phyloP scores from a whole-genome alignment of 2,797 vertebrate genomes.

The Enteromius afrohamiltoni region DNA sequence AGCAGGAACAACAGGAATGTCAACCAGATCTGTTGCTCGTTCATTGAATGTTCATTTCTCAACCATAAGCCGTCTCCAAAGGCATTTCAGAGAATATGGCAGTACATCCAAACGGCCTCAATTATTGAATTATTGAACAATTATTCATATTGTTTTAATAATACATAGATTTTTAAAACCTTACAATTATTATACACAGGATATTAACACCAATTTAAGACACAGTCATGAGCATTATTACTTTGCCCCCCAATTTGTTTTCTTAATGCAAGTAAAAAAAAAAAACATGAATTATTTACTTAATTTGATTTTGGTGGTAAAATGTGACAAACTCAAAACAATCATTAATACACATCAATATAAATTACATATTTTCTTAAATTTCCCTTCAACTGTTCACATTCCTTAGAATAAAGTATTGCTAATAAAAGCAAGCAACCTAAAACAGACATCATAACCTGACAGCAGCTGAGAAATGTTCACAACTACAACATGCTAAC shows the following conservation, averaged over 20 bases:
- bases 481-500: background rate
- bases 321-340: background rate
- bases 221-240: too few species aligned
- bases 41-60: too few species aligned
- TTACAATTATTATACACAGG: background rate
- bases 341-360: background rate
- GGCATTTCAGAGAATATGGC: too few species aligned
- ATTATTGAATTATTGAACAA: too few species aligned
- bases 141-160: background rate
- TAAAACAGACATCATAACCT: conserved; percentile 41
- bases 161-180: background rate
- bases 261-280: background rate
- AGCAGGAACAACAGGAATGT: too few species aligned
- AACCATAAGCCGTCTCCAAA: too few species aligned
- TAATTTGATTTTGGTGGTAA: background rate
- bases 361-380: background rate
- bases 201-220: background rate
- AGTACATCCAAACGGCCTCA: too few species aligned
- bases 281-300: background rate
- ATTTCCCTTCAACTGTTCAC: too few species aligned
- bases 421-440: conserved; percentile 7
- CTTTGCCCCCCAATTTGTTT: background rate
- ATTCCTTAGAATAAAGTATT: background rate
- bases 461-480: conserved; percentile 15
- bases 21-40: too few species aligned